phyloP scores from a whole-genome alignment of 1,140 invertebrate genomes.

The Subanguina moxae region DNA sequence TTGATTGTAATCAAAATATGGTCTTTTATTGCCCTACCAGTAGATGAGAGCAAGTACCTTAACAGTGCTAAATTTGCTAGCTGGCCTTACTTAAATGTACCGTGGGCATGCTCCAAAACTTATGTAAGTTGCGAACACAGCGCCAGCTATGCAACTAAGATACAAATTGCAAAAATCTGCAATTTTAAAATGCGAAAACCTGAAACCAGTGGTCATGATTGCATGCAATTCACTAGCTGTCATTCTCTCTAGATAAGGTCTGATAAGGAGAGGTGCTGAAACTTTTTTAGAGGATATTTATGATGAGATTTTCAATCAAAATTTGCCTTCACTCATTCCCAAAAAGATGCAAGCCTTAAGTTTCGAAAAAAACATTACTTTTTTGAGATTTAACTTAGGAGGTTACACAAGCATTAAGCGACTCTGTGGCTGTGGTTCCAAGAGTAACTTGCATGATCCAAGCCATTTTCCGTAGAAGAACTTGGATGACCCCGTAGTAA shows the following conservation, averaged over 20 bases:
- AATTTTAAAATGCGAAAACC: constrained; percentile 69
- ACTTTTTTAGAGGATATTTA: not conserved
- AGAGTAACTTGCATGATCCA: constrained; percentile 69
- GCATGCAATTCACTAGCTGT: constrained; percentile 86
- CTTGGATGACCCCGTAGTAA: constrained; percentile 81
- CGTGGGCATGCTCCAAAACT: constrained; percentile 72
- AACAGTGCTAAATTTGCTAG: not conserved
- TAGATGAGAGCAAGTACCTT: constrained; percentile 61
- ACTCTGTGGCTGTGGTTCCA: constrained; percentile 84
- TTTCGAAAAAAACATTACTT: too few species aligned
- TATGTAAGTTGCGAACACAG: constrained; percentile 57
- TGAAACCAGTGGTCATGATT: constrained; percentile 86
- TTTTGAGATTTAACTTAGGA: constrained; percentile 50
- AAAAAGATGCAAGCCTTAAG: constrained; percentile 74
- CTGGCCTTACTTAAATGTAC: not conserved
- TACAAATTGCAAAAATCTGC: not conserved
- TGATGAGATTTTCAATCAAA: not conserved
- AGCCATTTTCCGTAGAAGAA: constrained; percentile 76
- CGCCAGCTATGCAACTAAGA: not conserved
- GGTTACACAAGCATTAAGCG: constrained; percentile 71
- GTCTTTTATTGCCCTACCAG: not conserved
- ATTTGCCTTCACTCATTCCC: constrained; percentile 70
- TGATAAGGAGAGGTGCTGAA: constrained; percentile 77
- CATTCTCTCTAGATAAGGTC: constrained; percentile 75
- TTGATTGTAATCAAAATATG: too few species aligned